phyloP scores from a whole-genome alignment of 2,888 invertebrate genomes.

The Drepana falcataria region DNA sequence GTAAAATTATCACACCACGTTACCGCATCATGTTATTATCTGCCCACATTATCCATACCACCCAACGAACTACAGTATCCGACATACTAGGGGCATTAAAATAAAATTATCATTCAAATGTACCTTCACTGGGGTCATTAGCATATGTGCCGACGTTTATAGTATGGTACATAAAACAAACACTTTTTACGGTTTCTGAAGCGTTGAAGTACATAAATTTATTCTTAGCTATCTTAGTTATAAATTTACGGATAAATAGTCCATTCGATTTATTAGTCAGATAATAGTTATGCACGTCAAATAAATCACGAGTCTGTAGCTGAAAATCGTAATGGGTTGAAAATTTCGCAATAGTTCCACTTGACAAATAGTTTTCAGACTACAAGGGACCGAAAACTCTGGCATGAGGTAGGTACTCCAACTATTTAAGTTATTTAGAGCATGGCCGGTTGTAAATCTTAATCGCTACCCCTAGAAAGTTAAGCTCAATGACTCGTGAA shows the following conservation, averaged over 20 bases:
- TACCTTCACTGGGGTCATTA: constrained; percentile 16
- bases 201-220: too few relatives aligned
- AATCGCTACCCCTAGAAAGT: constrained; percentile 54
- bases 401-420: constrained; percentile 37
- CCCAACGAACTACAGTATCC: constrained; percentile 5
- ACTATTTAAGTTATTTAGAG: constrained; percentile 71
- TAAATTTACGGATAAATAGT: too few relatives aligned
- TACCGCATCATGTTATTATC: constrained; percentile 2
- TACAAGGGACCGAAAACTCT: constrained; percentile 3
- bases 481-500: constrained; percentile 67
- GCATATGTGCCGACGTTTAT: constrained; percentile 1
- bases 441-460: constrained; percentile 66
- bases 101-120: constrained; percentile 27
- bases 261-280: too few relatives aligned
- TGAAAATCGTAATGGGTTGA: neutral
- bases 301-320: neutral
- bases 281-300: neutral
- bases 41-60: neutral
- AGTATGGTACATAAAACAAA: neutral
- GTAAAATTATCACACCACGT: too few relatives aligned
- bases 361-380: constrained; percentile 8
- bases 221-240: too few relatives aligned
- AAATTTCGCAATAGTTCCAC: constrained; percentile 1
- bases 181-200: neutral
- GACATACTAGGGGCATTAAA: constrained; percentile 3